Percentiles rank a stretch among this genome's conserved stretches.
phyloP scores from a whole-genome alignment of 2,113 vertebrate species.

The Marcusenius ussheri region DNA sequence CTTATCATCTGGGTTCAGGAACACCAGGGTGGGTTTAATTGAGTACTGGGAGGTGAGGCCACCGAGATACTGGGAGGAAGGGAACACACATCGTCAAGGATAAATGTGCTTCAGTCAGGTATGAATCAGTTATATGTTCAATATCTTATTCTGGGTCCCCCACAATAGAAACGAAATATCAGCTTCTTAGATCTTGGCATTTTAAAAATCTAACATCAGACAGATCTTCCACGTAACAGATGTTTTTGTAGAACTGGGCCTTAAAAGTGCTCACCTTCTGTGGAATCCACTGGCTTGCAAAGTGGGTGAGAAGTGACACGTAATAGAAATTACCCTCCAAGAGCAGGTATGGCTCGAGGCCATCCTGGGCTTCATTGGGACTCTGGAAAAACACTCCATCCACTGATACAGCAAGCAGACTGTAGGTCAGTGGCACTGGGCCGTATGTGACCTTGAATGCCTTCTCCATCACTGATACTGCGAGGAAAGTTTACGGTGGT shows the following conservation, averaged over 20 bases:
- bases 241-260: background rate
- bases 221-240: background rate
- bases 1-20: background rate
- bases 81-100: background rate
- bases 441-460: slow-evolving; percentile 18
- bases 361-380: background rate
- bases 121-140: background rate
- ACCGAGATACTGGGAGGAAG: background rate
- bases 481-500: background rate
- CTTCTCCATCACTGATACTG: background rate
- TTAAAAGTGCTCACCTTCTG: slow-evolving; percentile 1
- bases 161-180: background rate
- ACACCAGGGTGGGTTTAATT: background rate
- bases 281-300: background rate
- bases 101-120: background rate
- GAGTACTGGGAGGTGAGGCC: slow-evolving; percentile 16
- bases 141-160: background rate
- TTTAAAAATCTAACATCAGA: background rate
- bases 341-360: background rate
- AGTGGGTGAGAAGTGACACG: background rate
- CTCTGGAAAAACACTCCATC: slow-evolving; percentile 11
- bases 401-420: background rate
- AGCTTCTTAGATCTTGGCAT: background rate
- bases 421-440: slow-evolving; percentile 4
- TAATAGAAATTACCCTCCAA: background rate